These are phyloP conservation scores for Macroteleia sp. DNA, from an alignment of 2,888 invertebrate species.

Conservation along the genomic window DNA sequence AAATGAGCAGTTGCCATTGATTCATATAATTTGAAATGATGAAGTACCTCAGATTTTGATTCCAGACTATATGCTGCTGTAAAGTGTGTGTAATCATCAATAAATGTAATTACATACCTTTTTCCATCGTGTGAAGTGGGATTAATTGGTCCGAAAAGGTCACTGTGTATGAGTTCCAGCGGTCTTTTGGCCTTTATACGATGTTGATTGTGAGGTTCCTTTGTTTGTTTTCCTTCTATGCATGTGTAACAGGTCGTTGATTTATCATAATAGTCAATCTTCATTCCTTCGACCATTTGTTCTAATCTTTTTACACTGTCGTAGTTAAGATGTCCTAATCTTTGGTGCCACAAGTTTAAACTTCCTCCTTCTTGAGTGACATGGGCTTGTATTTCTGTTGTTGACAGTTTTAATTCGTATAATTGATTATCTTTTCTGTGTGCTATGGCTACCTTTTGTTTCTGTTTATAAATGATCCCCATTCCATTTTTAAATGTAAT, in stretches of 20 bases:
- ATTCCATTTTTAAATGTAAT: constrained; percentile 65
- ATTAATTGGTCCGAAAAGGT: constrained; percentile 60
- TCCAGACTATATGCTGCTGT: too few relatives aligned
- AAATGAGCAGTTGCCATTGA: too few relatives aligned
- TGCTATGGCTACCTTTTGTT: constrained; percentile 33
- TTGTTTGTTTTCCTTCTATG: constrained; percentile 64
- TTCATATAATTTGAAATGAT: too few relatives aligned
- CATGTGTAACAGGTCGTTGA: constrained; percentile 51
- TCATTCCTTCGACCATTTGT: constrained; percentile 42
- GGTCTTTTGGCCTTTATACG: constrained; percentile 62
- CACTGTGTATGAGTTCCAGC: constrained; percentile 61
- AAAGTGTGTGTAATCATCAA: too few relatives aligned
- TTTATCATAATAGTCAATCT: constrained; percentile 13
- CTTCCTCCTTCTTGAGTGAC: not conserved
- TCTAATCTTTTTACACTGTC: constrained; percentile 34
- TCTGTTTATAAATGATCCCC: constrained; percentile 60
- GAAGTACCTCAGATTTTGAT: too few relatives aligned
- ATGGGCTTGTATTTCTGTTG: not conserved
- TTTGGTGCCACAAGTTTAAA: constrained; percentile 54
- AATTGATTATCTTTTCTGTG: not conserved
- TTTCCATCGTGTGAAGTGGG: constrained; percentile 59
- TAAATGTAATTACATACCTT: too few relatives aligned
- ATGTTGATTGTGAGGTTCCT: constrained; percentile 13
- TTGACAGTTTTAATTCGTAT: not conserved
- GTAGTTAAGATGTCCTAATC: constrained; percentile 59